phyloP scores from a whole-genome alignment of 1,140 invertebrate genomes.

The Battus philenor region DNA sequence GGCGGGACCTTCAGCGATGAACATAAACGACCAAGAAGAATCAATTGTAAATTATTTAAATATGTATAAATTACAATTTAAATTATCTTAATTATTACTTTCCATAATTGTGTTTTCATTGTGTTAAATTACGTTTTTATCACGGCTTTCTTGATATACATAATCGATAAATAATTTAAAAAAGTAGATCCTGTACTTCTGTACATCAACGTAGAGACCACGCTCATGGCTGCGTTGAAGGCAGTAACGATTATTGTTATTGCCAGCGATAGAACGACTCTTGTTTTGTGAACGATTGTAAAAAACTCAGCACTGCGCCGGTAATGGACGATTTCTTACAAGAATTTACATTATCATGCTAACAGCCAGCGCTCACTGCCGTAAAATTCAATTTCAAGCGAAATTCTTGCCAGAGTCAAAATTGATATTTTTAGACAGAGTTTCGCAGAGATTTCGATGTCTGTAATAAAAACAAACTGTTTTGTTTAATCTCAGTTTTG shows the following conservation, averaged over 20 bases:
- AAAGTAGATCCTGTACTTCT: neutral
- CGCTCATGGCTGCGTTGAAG: constrained; percentile 8
- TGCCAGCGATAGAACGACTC: constrained; percentile 17
- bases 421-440: constrained; percentile 14
- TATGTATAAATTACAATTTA: too few relatives aligned
- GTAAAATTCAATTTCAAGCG: constrained; percentile 10
- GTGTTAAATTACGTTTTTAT: too few relatives aligned
- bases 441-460: neutral
- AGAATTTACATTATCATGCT: constrained; percentile 17
- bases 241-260: constrained; percentile 21
- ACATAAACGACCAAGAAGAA: too few relatives aligned
- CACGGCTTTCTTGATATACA: too few relatives aligned
- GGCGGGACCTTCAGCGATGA: too few relatives aligned
- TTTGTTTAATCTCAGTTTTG: neutral
- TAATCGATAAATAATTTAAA: too few relatives aligned
- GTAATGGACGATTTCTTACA: constrained; percentile 19
- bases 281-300: constrained; percentile 19
- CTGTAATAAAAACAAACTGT: neutral
- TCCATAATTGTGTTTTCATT: too few relatives aligned
- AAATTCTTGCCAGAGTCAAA: constrained; percentile 6
- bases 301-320: constrained; percentile 16
- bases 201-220: neutral
- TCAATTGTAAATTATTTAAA: too few relatives aligned
- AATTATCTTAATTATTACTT: too few relatives aligned
- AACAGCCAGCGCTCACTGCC: neutral